Conservation (phyloP, 2,113 vertebrate species). For the Pogona vitticeps region DNA sequence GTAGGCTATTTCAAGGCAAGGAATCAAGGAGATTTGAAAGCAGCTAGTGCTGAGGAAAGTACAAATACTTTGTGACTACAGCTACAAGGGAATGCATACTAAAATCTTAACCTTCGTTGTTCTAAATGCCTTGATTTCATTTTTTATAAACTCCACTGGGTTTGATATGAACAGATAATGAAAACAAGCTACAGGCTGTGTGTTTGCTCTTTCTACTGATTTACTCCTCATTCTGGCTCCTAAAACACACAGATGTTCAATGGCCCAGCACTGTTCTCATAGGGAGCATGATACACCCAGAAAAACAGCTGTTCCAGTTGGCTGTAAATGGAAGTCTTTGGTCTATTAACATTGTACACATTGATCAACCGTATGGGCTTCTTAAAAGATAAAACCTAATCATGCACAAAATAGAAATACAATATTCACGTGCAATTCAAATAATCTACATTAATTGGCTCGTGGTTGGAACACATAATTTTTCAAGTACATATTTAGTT, state of each 20-base stretch:
- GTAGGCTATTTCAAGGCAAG: background rate
- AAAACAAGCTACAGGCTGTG: fast-evolving
- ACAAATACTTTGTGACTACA: background rate
- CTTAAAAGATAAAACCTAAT: background rate
- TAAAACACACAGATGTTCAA: slow-evolving; percentile 1
- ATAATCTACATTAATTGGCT: background rate
- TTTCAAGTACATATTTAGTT: background rate
- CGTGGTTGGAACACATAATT: background rate
- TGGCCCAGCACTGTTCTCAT: background rate
- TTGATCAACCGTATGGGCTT: background rate
- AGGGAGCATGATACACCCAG: background rate
- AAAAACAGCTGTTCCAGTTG: background rate
- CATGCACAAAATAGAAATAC: background rate
- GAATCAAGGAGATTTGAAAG: slow-evolving; percentile 19
- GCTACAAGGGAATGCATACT: slow-evolving; percentile 7
- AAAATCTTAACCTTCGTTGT: background rate
- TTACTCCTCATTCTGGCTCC: background rate
- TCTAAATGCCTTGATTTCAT: background rate
- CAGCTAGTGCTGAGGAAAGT: background rate
- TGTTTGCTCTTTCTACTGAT: background rate
- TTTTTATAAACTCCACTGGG: background rate
- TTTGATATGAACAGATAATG: background rate
- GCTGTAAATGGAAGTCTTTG: background rate
- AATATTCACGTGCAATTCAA: background rate
- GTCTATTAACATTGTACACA: background rate